Base-by-base conservation (phyloP, 1,140 invertebrate species). In the Drosophila tropicalis region DNA sequence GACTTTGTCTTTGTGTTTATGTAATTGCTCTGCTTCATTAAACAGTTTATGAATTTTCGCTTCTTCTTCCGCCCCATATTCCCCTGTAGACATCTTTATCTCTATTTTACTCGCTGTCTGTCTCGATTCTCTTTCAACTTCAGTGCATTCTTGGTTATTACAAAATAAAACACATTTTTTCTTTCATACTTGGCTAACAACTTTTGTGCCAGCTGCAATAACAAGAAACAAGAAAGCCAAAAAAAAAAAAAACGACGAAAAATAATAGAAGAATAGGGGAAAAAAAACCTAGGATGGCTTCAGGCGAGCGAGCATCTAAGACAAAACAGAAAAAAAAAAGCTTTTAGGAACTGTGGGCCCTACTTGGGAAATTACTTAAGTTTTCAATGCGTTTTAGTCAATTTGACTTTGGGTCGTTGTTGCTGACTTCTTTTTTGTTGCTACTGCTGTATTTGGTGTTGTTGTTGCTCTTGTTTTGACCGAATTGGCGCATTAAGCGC, bases 311-410 rank as follows among this genome's bases (percentile, higher is more conserved):
- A 29, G 25, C 22, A 32, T 10, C 19, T 34, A 55, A 19, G 34
- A 5, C 58, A 41, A 5, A 36, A 36, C 1, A 44, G 36, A 57
- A 29, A 44, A 56, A 72, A 72, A 62, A 75, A 76, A 79, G 74
- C 75, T 78, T 78, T 78, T 78, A 77, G 72, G 74, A 78, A 78
- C 67, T 78, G 74, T 77, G 75, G 57, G 62, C 75, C 67, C 74
- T 78, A 63, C 82, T 72, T 68, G 44, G 71, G 61, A 86, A 86
- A 86, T 89, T 77, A 87, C 83, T 86, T 83, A 87, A 89, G 79
- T 86, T 86, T 86, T 86, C 76, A 86, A 86, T 87, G 84, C 84
- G 84, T 83, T 86, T 83, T 89, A 86, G 71, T 83, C 82, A 86
- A 86, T 86, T 86, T 87, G 83, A 86, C 79, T 86, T 86, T 79